Evolutionary conservation across 2,888 invertebrate species (phyloP), one percentile per base, ranked within the genome.

Genomic region (Gymnoscelis rufifasciata): DNA sequence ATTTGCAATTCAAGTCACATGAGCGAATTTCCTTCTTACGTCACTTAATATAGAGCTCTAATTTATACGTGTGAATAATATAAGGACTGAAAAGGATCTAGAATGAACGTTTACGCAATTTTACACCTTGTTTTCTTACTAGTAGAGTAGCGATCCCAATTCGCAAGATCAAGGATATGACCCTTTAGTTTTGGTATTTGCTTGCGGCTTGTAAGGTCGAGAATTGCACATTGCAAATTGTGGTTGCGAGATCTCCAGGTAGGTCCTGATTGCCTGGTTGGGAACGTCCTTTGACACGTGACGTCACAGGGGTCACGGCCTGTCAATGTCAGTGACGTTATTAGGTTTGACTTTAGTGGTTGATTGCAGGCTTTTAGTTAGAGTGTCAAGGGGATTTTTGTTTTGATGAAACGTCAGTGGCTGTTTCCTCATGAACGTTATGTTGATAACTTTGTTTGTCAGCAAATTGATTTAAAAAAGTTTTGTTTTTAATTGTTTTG

Each of bases 261-360:
- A 19, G 29, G 19, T 68, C 59, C 68, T 82, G 70, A 4, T 56
- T 15, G 52, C 82, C 77, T 83, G 62, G 81, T 84, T 73, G 47
- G 45, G 43, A 55, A 62, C 78, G 78, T 75, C 78, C 80, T 77
- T 79, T 78, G 66, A 66, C 79, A 78, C 78, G 79, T 83, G 83
- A 83, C 82, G 81, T 81, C 81, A 78, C 65, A 19, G 43, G 38
- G 55, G 59, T 61, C 59, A 59, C 57, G 57, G 52, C 10, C 15
- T 53, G 52, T 55, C 44, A 45, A 30, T 40, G 40, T 38, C 44
- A 38, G 15, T 15, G 31, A 33, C 31, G 14, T 15, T n/a, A 33
- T 19, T 2, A 19, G 19, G 19, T 19, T 14, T 33, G n/a, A n/a
- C 15, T n/a, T 33, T 33, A n/a, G 31, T 14, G 15, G 19, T 19